These are phyloP conservation scores for Gila robusta DNA, from an alignment of 2,797 vertebrate genomes.

Conservation along the genomic window DNA sequence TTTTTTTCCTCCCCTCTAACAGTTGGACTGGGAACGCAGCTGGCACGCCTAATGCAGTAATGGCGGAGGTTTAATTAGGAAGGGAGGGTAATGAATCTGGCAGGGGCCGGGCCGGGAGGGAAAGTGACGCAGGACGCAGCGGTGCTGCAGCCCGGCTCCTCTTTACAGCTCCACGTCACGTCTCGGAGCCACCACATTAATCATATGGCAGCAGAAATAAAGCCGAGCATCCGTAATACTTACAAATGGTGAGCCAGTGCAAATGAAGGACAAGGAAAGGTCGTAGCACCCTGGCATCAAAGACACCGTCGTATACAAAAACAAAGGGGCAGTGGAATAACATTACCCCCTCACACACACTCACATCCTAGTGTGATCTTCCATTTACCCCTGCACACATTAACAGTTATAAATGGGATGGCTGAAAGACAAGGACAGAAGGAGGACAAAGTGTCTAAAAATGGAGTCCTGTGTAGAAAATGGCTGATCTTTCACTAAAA, in stretches of 20 bases:
- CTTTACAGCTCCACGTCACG: conserved; percentile 78
- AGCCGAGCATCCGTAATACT: conserved; percentile 81
- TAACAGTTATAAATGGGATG: conserved; percentile 78
- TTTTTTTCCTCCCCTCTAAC: conserved; percentile 32
- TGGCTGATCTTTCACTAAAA: conserved; percentile 55
- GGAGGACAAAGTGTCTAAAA: conserved; percentile 77
- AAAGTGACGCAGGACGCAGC: conserved; percentile 54
- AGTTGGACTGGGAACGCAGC: conserved; percentile 20
- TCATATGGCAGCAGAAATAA: conserved; percentile 80
- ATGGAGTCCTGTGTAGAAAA: conserved; percentile 70
- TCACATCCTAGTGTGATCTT: conserved; percentile 52
- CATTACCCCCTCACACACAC: conserved; percentile 28
- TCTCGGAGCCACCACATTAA: conserved; percentile 78
- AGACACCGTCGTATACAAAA: conserved; percentile 51
- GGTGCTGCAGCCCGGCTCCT: conserved; percentile 59
- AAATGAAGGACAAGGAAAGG: conserved; percentile 80
- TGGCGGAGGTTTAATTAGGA: conserved; percentile 65
- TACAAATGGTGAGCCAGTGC: conserved; percentile 68
- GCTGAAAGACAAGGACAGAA: conserved; percentile 79
- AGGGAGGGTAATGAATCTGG: conserved; percentile 66
- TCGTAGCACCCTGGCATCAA: conserved; percentile 55
- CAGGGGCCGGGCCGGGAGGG: conserved; percentile 44
- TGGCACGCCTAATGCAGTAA: conserved; percentile 58
- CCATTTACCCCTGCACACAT: conserved; percentile 56
- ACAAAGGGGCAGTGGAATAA: conserved; percentile 36